Conservation (phyloP, 2,888 invertebrate genomes). For the Drepanosiphum platanoidis region DNA sequence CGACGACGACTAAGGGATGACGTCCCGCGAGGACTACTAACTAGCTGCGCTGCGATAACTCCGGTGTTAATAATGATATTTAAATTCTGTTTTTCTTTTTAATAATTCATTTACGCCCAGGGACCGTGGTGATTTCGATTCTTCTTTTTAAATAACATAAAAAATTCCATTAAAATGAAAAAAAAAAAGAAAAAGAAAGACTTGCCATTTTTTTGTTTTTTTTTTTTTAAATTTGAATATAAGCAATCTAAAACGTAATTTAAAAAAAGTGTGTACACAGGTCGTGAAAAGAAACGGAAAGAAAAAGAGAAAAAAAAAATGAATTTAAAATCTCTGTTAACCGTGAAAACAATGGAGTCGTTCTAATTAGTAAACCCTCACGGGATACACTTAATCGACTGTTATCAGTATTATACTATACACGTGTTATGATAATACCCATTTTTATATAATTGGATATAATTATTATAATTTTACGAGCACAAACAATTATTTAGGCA, state of each 20-base stretch:
- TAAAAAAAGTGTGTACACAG: not conserved
- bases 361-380: no score
- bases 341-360: no score
- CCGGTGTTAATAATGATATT: not conserved
- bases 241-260: not conserved
- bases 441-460: no score
- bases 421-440: no score
- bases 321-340: not conserved
- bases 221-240: not conserved
- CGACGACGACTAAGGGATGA: no score
- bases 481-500: no score
- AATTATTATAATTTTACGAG: no score
- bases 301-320: not conserved
- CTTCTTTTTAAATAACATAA: not conserved
- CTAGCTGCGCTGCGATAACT: not conserved
- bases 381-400: no score
- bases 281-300: no score
- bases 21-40: not conserved
- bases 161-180: not conserved
- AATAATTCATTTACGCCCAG: not conserved
- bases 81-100: not conserved
- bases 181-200: no score
- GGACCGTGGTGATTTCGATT: not conserved
- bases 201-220: no score
- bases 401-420: no score